Base-by-base conservation (phyloP, 2,113 vertebrate species). In the Gobio gobio region DNA sequence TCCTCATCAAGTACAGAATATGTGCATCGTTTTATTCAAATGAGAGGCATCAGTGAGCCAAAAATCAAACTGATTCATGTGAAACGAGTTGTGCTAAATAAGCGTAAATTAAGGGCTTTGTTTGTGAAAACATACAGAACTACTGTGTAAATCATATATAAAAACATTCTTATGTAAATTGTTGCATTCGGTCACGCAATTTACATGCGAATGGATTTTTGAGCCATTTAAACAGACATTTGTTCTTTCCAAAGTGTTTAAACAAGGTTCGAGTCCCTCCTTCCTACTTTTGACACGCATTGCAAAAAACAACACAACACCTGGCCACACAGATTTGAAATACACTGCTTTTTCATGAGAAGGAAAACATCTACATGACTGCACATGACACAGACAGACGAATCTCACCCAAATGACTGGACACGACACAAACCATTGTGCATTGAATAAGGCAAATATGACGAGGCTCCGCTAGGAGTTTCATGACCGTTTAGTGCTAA, bases 401-500 rank as follows among this genome's bases (percentile, higher is more conserved):
- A 91, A 61, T 95, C 92, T 93, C 91, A 84, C 93, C 85, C 93
- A 91, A 91, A 94, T 94, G 93, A 94, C 95, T 94, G 61, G 94
- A 96, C 94, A 95, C 88, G 87, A 92, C 94, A 96, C 94, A 94
- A 94, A 96, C 94, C 93, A 92, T 94, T 97, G 97, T 97, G 97
- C 96, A 93, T 94, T 93, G 64, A 92, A 94, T 98, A 99, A 99
- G 98, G 98, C 98, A 97, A 94, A 92, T 95, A 96, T 95, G 97
- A 94, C 94, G 94, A 97, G 96, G 96, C 95, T 92, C 89, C 94
- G 96, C 94, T 92, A 95, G 95, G 94, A 93, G 86, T 95, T 95
- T 96, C 95, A 94, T 94, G 94, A 96, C 94, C 93, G 94, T 85
- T 87, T 64, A 88, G 87, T 81, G 66, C 80, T 85, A n/a, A 73